phyloP scores from a whole-genome alignment of 2,888 invertebrate genomes.

The Megastigmus dorsalis region DNA sequence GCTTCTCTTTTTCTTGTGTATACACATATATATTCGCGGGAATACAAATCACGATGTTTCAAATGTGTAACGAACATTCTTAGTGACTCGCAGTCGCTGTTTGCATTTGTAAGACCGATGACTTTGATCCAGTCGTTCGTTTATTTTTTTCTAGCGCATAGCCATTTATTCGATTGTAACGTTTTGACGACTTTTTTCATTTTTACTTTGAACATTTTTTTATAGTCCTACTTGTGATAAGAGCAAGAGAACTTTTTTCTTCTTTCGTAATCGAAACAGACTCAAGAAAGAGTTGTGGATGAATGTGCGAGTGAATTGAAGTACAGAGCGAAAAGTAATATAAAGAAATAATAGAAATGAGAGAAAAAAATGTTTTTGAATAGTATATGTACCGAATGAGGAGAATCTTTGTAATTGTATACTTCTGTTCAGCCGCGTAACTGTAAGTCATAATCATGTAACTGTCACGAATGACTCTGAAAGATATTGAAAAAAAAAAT shows the following conservation, averaged over 20 bases:
- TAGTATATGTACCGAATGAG: constrained; percentile 3
- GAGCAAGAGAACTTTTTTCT: constrained; percentile 22
- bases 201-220: constrained; percentile 43
- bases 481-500: constrained; percentile 9
- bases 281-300: background rate
- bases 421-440: constrained; percentile 31
- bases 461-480: constrained; percentile 5
- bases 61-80: background rate
- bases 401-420: constrained; percentile 26
- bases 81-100: constrained; percentile 19
- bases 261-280: constrained; percentile 28
- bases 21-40: no score
- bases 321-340: background rate
- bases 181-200: constrained; percentile 45
- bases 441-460: constrained; percentile 47
- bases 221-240: constrained; percentile 55
- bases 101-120: constrained; percentile 45
- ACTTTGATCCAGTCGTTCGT: constrained; percentile 54
- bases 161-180: constrained; percentile 54
- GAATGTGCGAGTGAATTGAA: background rate
- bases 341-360: background rate
- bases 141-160: constrained; percentile 57
- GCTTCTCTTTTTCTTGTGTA: constrained; percentile 25
- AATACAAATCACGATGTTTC: background rate
- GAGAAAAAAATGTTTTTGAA: background rate